These are phyloP conservation scores for Poecilus cupreus DNA, from an alignment of 2,888 invertebrate species.

Conservation along the genomic window DNA sequence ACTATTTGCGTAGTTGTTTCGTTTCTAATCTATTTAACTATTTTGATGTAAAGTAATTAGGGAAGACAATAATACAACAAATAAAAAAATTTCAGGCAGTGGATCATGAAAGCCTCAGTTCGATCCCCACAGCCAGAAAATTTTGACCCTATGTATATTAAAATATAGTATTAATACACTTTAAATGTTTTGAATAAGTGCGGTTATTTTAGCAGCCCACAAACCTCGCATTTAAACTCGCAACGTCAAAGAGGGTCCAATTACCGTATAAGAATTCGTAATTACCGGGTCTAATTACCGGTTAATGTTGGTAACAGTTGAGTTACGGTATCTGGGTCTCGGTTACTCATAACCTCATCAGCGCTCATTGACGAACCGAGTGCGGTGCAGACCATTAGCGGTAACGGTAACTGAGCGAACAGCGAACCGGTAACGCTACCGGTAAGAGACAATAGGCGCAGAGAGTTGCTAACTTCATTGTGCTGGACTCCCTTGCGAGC, in stretches of 20 bases:
- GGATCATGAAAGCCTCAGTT: too few species aligned
- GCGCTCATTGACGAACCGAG: not conserved
- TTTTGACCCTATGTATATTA: too few species aligned
- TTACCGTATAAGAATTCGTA: conserved; percentile 48
- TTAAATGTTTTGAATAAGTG: too few species aligned
- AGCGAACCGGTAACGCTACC: not conserved
- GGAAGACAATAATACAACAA: too few species aligned
- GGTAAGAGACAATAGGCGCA: not conserved
- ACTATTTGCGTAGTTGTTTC: too few species aligned
- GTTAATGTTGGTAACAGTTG: conserved; percentile 49
- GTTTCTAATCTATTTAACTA: too few species aligned
- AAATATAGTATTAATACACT: too few species aligned
- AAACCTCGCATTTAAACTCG: not conserved
- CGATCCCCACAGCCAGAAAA: too few species aligned
- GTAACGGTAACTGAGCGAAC: conserved; percentile 5
- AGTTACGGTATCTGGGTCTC: conserved; percentile 34
- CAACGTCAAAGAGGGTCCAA: not conserved
- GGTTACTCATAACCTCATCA: conserved; percentile 55
- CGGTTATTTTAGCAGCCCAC: too few species aligned
- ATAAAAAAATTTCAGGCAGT: too few species aligned
- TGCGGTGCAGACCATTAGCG: conserved; percentile 30
- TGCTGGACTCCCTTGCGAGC: not conserved
- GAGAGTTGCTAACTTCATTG: not conserved
- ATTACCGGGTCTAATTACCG: conserved; percentile 51
- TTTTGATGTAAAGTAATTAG: too few species aligned